Evolutionary conservation across 2,888 invertebrate species (phyloP).

Genomic region (Ormia ochracea): DNA sequence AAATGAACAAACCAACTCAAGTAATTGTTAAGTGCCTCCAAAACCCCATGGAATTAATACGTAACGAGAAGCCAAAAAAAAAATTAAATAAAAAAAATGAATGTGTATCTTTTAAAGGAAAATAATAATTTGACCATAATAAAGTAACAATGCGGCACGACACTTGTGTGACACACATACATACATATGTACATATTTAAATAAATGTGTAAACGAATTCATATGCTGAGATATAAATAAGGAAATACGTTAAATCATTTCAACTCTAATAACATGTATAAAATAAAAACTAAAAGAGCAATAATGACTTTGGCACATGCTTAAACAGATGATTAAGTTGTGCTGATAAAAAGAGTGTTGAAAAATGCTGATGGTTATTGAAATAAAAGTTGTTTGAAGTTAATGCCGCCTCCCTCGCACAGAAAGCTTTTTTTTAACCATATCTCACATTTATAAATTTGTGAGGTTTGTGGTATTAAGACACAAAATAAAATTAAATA

Average conservation of each 20-base stretch:
- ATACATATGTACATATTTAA: constrained; percentile 33
- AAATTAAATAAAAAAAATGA: not conserved
- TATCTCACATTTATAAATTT: constrained; percentile 4
- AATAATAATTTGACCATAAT: constrained; percentile 44
- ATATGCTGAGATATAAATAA: constrained; percentile 4
- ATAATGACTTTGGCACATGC: constrained; percentile 57
- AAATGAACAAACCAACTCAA: constrained; percentile 46
- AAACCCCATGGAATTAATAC: constrained; percentile 1
- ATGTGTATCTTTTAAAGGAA: not conserved
- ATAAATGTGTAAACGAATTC: constrained; percentile 19
- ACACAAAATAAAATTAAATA: not conserved
- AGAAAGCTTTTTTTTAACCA: not conserved
- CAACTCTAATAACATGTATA: constrained; percentile 29
- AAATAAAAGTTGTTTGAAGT: constrained; percentile 27
- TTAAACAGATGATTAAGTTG: constrained; percentile 50
- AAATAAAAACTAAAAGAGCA: constrained; percentile 13
- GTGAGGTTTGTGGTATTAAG: not conserved
- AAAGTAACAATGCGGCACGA: constrained; percentile 50
- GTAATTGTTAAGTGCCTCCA: not conserved
- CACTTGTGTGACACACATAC: constrained; percentile 54
- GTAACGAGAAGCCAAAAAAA: not conserved
- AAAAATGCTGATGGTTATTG: constrained; percentile 26
- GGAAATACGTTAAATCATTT: constrained; percentile 48
- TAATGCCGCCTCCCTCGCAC: constrained; percentile 19
- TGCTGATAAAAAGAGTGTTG: constrained; percentile 42